Evolutionary conservation across 2,888 invertebrate genomes (phyloP), one percentile per base, ranked within the genome.

Genomic region (Auanema sp.): DNA sequence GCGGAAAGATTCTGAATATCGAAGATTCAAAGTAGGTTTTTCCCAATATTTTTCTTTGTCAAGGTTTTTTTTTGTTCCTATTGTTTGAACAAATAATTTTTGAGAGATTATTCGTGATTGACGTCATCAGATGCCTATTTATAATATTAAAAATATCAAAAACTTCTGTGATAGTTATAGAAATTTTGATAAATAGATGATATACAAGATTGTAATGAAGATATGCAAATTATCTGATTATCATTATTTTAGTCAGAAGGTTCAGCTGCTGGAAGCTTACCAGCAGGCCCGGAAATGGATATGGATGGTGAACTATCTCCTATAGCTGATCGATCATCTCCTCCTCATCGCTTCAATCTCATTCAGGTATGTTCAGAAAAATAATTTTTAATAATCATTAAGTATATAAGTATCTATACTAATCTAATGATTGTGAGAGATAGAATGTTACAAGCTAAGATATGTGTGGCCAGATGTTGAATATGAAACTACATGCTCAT

Each of bases 1-100:
- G 23, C 56, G 79, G 47, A 81, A 79, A 52, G 82, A 83, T 21
- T 66, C 75, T 18, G 82, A 83, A 59, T 82, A 83, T 58, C 69
- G 82, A 6, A 64, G 82, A 6, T 82, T 81, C 65, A 78, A 80
- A 65, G 80, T 77, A 51, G 67, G 50, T 14, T 24, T 53, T 16
- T n/a, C 51, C 11, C n/a, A 10, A 12, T 25, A 24, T 21, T 40
- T 33, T 21, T 6, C 6, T 16, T 10, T 53, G 25, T 23, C 40
- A n/a, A 55, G 3, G 41, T 16, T 40, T n/a, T 40, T 25, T 25
- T 53, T 6, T 16, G 4, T 33, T 8, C 33, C 33, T 8, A 5
- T 33, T 8, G 3, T 8, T 33, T 23, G n/a, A n/a, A 21, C n/a
- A n/a, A 21, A 14, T 52, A n/a, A 23, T 21, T 52, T 21, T 33